Percentiles rank a stretch among this genome's conserved stretches.
Conservation (phyloP, 2,888 invertebrate species). For the Petrophora chlorosata region DNA sequence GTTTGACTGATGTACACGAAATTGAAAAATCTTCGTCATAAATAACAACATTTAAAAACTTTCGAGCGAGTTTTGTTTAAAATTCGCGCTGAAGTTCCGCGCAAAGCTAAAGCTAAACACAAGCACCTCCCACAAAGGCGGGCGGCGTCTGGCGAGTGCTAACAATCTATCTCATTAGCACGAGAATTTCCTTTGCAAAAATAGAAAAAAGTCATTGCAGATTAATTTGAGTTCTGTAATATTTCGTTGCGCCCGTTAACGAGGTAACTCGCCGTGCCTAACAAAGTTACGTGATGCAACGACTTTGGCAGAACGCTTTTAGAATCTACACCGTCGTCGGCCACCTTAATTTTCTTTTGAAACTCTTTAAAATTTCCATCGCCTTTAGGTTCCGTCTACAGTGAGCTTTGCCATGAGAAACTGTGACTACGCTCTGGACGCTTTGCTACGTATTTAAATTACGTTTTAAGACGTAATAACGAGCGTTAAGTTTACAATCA, state of each 20-base stretch:
- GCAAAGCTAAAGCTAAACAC: conserved; percentile 53
- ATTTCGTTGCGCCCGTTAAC: conserved; percentile 67
- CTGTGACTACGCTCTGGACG: conserved; percentile 46
- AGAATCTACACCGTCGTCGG: conserved; percentile 50
- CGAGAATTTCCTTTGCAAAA: conserved; percentile 57
- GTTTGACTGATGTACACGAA: conserved; percentile 42
- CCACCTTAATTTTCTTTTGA: conserved; percentile 73
- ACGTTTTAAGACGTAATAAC: conserved; percentile 45
- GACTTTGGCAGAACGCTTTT: conserved; percentile 57
- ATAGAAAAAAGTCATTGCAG: conserved; percentile 56
- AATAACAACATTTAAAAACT: conserved; percentile 33
- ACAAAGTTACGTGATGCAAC: conserved; percentile 72
- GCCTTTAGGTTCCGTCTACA: conserved; percentile 61
- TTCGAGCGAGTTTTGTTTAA: conserved; percentile 12
- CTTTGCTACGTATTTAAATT: conserved; percentile 39
- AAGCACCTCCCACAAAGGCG: conserved; percentile 58
- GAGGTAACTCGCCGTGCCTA: conserved; percentile 70
- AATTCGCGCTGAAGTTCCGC: conserved; percentile 50
- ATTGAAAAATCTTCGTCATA: conserved; percentile 48
- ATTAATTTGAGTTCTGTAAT: conserved; percentile 70
- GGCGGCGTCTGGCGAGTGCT: conserved; percentile 48
- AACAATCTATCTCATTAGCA: conserved; percentile 74
- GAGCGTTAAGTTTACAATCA: conserved; percentile 49
- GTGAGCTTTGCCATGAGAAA: conserved; percentile 54
- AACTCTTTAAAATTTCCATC: conserved; percentile 74